Conservation (phyloP, 2,113 vertebrate genomes). For the Eulacestoma nigropectus region DNA sequence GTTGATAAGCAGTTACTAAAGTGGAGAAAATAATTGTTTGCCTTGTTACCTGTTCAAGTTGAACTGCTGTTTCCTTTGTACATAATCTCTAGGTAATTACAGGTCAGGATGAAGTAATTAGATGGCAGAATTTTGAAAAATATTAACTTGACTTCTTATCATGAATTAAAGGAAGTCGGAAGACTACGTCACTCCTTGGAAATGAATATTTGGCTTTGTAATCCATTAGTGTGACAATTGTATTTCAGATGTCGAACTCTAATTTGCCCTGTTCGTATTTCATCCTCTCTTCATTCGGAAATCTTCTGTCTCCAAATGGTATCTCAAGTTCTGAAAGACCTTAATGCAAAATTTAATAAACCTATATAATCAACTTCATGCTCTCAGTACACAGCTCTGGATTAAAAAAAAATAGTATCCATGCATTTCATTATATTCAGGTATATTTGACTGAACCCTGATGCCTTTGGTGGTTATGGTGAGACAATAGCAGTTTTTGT, state of each 20-base stretch:
- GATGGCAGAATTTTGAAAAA: conserved; percentile 5
- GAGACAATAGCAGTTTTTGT: background rate
- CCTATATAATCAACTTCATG: background rate
- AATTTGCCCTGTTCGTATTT: background rate
- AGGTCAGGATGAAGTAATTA: conserved; percentile 1
- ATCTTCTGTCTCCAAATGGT: background rate
- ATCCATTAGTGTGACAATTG: background rate
- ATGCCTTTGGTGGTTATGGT: background rate
- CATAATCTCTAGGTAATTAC: background rate
- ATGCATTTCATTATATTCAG: background rate
- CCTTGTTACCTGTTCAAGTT: background rate
- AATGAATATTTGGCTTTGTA: background rate
- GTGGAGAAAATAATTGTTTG: conserved; percentile 32
- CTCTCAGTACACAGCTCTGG: background rate
- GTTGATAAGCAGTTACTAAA: conserved; percentile 1
- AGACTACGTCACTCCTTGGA: background rate
- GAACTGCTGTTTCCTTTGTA: background rate
- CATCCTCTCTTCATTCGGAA: background rate
- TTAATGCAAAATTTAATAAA: background rate
- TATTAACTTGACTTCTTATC: background rate
- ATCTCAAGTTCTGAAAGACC: background rate
- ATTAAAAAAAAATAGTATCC: background rate
- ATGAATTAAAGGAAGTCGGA: background rate
- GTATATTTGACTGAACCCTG: background rate
- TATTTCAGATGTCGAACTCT: background rate